Percentiles rank a stretch among this genome's conserved stretches.
Evolutionary conservation across 2,113 vertebrate species (phyloP).

Genomic region (Ptyas mucosa): DNA sequence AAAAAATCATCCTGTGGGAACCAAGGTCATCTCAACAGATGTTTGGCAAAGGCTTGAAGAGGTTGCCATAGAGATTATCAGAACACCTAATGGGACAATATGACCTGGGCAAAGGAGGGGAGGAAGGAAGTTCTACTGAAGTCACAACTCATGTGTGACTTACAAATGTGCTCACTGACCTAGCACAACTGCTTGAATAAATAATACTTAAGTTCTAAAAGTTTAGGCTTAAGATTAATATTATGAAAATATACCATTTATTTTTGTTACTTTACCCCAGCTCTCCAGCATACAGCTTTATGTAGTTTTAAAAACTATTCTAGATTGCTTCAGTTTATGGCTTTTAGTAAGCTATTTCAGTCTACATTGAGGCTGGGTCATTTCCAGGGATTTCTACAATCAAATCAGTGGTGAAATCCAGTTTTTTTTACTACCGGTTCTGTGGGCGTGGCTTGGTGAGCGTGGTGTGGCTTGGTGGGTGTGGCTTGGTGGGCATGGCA

Average conservation of each 20-base stretch:
- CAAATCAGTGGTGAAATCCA: not conserved
- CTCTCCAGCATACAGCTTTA: not conserved
- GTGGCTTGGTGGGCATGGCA: too few relatives aligned
- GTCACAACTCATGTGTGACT: not conserved
- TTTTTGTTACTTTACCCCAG: not conserved
- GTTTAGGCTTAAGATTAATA: not conserved
- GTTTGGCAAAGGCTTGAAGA: too few relatives aligned
- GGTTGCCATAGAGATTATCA: too few relatives aligned
- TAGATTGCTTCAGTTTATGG: not conserved
- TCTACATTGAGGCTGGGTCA: not conserved
- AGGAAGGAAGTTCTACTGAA: too few relatives aligned
- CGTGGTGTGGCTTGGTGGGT: too few relatives aligned
- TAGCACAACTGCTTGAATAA: not conserved
- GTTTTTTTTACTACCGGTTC: too few relatives aligned
- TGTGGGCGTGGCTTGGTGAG: too few relatives aligned
- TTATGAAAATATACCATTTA: not conserved
- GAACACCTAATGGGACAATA: too few relatives aligned
- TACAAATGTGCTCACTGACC: not conserved
- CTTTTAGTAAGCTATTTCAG: not conserved
- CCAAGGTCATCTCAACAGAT: too few relatives aligned
- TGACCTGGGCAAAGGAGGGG: too few relatives aligned
- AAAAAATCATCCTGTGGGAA: too few relatives aligned
- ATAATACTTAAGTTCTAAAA: not conserved
- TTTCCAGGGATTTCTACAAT: not conserved
- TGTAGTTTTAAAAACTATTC: not conserved